Conservation (phyloP, 2,113 vertebrate genomes). For the Geococcyx californianus region DNA sequence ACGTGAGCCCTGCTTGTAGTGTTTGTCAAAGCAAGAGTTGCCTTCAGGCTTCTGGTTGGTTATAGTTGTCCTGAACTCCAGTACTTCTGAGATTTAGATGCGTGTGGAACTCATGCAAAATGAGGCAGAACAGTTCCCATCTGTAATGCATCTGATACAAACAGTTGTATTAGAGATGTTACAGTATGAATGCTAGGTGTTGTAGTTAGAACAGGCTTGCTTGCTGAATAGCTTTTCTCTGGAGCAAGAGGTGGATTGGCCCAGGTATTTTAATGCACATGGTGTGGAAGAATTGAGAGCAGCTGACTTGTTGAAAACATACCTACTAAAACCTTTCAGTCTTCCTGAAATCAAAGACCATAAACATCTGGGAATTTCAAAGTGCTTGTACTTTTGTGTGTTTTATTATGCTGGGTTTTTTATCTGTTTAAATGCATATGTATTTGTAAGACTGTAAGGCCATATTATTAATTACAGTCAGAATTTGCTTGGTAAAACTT, state of each 20-base stretch:
- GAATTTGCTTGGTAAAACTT: background rate
- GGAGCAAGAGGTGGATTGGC: background rate
- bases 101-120: background rate
- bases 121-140: background rate
- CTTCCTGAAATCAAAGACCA: background rate
- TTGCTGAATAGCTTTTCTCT: background rate
- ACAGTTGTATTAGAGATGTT: rapidly evolving
- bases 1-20: background rate
- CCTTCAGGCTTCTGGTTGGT: background rate
- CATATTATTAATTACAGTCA: rapidly evolving
- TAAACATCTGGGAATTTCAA: background rate
- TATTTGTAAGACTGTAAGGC: background rate
- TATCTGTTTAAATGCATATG: background rate
- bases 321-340: rapidly evolving
- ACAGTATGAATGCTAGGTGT: rapidly evolving
- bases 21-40: background rate
- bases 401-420: background rate
- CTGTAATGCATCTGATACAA: rapidly evolving
- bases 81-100: background rate
- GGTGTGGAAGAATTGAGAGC: background rate
- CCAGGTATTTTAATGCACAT: background rate
- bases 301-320: background rate
- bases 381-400: background rate
- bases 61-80: background rate
- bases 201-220: background rate